Evolutionary conservation across 2,888 invertebrate genomes (phyloP), one percentile per base, ranked within the genome.

Genomic region (Cryptus viduatorius): DNA sequence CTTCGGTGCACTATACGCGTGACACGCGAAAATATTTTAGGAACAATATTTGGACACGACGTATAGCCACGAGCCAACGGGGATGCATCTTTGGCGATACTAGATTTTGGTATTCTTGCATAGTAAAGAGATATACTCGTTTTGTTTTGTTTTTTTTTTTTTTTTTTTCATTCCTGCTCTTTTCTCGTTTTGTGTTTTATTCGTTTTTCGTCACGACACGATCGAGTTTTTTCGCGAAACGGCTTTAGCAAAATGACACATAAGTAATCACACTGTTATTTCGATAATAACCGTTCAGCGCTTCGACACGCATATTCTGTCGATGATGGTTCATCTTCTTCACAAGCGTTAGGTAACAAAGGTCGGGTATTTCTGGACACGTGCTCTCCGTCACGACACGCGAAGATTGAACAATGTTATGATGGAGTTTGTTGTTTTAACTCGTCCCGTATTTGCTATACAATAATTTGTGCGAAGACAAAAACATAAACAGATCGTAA

Each of bases 101-200:
- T 88, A 89, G 88, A 90, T 87, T 92, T 92, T 92, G 91, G 91
- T 91, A 91, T 89, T 92, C 90, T 92, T 91, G 91, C 90, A 92
- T 87, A 77, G 76, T 79, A 37, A 53, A 68, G 67, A 83, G 61
- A 79, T 31, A 59, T 50, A 48, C 64, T 50, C 37, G 50, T 59
- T 48, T 69, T 48, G 29, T 71, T 29, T 61, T 64, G 59, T 14
- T 61, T 24, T 59, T 19, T 61, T 46, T 64, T 48, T 37, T 65
- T 31, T 12, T 48, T 64, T 24, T 24, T 24, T 24, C 44, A 44
- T 65, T 50, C 46, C n/a, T 46, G n/a, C 59, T 71, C 50, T 3
- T 42, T 12, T n/a, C 42, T 53, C 31, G 10, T 48, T 67, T 44
- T 37, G 37, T 50, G 12, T 24, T 19, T 12, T 31, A 37, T 50